phyloP scores from a whole-genome alignment of 2,797 vertebrate species.

The Masticophis lateralis region DNA sequence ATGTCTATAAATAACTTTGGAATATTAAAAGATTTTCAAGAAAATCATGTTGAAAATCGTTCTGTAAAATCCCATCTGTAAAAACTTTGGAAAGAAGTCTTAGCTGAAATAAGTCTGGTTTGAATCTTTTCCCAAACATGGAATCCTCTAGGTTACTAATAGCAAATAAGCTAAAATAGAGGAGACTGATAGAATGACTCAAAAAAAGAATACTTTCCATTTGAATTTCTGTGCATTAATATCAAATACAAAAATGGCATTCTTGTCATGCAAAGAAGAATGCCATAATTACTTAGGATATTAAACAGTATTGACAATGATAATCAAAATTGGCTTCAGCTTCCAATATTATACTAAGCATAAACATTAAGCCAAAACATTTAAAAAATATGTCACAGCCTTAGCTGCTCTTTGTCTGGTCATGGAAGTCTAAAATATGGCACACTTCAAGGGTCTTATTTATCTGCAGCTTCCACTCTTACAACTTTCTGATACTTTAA shows the following conservation, averaged over 20 bases:
- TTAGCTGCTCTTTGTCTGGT: not conserved
- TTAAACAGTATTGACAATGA: not conserved
- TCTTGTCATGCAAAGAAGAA: slow-evolving; percentile 47
- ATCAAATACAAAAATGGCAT: slow-evolving; percentile 28
- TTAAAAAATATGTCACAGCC: not conserved
- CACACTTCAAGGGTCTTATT: not conserved
- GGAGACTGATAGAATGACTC: not conserved
- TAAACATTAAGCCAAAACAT: not conserved
- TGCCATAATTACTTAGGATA: slow-evolving; percentile 33
- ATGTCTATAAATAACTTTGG: not conserved
- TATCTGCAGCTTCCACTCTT: not conserved
- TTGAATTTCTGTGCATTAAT: slow-evolving; percentile 5
- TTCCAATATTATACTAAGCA: not conserved
- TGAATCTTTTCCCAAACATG: not conserved
- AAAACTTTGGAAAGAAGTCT: not conserved
- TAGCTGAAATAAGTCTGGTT: not conserved
- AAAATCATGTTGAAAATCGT: not conserved
- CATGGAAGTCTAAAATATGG: not conserved
- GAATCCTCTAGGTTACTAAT: not conserved
- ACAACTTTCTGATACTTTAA: not conserved
- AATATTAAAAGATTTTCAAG: not conserved
- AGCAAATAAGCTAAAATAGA: not conserved
- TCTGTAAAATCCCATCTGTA: not conserved
- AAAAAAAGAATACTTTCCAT: not conserved
- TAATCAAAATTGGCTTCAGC: not conserved